Evolutionary conservation across 2,888 invertebrate species (phyloP).

Genomic region (Aradus depressus): DNA sequence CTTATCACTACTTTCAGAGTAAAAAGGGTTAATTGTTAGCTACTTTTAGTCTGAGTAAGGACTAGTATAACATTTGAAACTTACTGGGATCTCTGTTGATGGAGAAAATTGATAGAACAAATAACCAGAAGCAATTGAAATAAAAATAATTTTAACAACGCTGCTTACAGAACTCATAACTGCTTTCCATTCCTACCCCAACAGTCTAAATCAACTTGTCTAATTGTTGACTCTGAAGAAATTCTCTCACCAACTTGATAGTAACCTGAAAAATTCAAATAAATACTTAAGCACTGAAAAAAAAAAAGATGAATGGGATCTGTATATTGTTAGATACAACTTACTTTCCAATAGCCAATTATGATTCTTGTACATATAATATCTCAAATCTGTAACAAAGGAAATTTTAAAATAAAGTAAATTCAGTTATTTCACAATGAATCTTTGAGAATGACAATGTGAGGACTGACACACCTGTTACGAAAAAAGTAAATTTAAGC

Average conservation of each 20-base stretch:
- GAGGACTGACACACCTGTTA: too few relatives aligned
- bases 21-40: too few relatives aligned
- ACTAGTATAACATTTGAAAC: too few relatives aligned
- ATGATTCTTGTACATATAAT: conserved; percentile 53
- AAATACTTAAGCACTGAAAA: not conserved
- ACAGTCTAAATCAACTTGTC: conserved; percentile 41
- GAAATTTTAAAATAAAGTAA: too few relatives aligned
- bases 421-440: too few relatives aligned
- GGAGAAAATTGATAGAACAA: conserved; percentile 5
- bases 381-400: conserved; percentile 52
- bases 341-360: conserved; percentile 49
- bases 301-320: not conserved
- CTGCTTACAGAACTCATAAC: conserved; percentile 7
- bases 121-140: not conserved
- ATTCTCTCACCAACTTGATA: conserved; percentile 56
- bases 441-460: too few relatives aligned
- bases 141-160: not conserved
- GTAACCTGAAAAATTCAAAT: conserved; percentile 38
- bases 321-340: too few relatives aligned
- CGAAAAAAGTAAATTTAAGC: too few relatives aligned
- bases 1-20: too few relatives aligned
- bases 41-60: too few relatives aligned
- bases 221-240: conserved; percentile 39
- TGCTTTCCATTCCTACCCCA: conserved; percentile 45
- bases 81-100: not conserved